These are phyloP conservation scores for Cerceris ruficornis DNA, from an alignment of 2,888 invertebrate species.

Conservation along the genomic window DNA sequence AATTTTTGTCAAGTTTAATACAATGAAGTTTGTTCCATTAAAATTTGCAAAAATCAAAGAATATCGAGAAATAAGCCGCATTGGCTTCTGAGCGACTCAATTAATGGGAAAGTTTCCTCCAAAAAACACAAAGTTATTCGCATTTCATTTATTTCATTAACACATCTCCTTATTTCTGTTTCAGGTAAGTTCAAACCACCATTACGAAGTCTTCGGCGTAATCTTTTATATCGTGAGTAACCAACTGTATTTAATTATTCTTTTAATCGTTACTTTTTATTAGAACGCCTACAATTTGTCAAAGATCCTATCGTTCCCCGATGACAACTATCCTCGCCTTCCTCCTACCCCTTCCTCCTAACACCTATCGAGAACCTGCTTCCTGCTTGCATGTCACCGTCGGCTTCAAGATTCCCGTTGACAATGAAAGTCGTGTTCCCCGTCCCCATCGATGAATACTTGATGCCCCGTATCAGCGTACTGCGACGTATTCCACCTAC, in stretches of 20 bases:
- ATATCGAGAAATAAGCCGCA: too few species aligned
- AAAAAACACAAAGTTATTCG: background rate
- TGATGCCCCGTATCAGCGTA: slow-evolving; percentile 55
- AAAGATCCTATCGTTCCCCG: too few species aligned
- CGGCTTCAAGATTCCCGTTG: slow-evolving; percentile 53
- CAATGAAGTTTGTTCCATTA: too few species aligned
- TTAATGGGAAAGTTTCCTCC: background rate
- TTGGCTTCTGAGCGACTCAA: too few species aligned
- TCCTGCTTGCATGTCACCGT: slow-evolving; percentile 58
- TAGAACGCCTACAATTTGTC: too few species aligned
- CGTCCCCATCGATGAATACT: slow-evolving; percentile 63
- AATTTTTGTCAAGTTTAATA: too few species aligned
- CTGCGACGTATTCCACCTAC: slow-evolving; percentile 64
- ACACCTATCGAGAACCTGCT: slow-evolving; percentile 29
- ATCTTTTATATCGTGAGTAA: slow-evolving; percentile 19
- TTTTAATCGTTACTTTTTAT: too few species aligned
- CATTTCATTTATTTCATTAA: slow-evolving; percentile 10
- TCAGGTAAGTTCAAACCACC: slow-evolving; percentile 37
- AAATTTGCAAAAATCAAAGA: too few species aligned
- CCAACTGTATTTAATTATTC: too few species aligned
- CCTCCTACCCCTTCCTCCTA: slow-evolving; percentile 24
- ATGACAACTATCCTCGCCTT: too few species aligned
- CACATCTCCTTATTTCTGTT: slow-evolving; percentile 23
- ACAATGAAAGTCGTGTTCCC: slow-evolving; percentile 61
- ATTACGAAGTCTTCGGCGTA: background rate